A percentile compares a stretch with the other conserved stretches of the same genome.
phyloP scores from a whole-genome alignment of 2,888 invertebrate species.

The Laspeyria flexula region DNA sequence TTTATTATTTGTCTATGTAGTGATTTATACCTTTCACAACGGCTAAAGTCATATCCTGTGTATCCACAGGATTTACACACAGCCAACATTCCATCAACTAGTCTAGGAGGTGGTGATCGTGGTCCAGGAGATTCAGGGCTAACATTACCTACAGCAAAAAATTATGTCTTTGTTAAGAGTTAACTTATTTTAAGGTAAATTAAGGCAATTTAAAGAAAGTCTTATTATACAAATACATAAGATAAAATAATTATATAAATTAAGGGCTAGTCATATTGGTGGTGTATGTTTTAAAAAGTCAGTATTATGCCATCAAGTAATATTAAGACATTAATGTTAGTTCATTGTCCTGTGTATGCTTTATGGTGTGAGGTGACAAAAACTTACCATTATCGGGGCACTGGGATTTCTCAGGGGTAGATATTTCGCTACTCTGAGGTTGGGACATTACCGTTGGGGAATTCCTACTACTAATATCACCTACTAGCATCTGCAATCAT shows the following conservation, averaged over 20 bases:
- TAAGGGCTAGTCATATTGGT: too few species aligned
- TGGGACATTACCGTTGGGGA: slow-evolving; percentile 72
- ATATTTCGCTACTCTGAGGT: slow-evolving; percentile 76
- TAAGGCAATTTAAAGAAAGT: too few species aligned
- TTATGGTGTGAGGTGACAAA: too few species aligned
- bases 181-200: too few species aligned
- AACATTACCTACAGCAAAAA: slow-evolving; percentile 55
- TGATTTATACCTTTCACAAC: slow-evolving; percentile 88
- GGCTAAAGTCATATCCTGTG: slow-evolving; percentile 91
- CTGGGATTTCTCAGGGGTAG: slow-evolving; percentile 73
- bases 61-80: slow-evolving; percentile 93
- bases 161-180: too few species aligned
- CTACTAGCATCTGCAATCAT: slow-evolving; percentile 73
- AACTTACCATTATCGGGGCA: slow-evolving; percentile 70
- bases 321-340: too few species aligned
- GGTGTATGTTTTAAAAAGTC: too few species aligned
- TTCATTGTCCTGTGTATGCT: too few species aligned
- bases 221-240: too few species aligned
- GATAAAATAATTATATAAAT: too few species aligned
- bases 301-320: too few species aligned
- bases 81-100: slow-evolving; percentile 90
- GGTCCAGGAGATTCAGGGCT: slow-evolving; percentile 80
- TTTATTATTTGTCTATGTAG: not conserved
- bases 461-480: slow-evolving; percentile 75
- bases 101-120: slow-evolving; percentile 87